Base-by-base conservation (phyloP, 2,797 vertebrate genomes). In the Chromis chromis region DNA sequence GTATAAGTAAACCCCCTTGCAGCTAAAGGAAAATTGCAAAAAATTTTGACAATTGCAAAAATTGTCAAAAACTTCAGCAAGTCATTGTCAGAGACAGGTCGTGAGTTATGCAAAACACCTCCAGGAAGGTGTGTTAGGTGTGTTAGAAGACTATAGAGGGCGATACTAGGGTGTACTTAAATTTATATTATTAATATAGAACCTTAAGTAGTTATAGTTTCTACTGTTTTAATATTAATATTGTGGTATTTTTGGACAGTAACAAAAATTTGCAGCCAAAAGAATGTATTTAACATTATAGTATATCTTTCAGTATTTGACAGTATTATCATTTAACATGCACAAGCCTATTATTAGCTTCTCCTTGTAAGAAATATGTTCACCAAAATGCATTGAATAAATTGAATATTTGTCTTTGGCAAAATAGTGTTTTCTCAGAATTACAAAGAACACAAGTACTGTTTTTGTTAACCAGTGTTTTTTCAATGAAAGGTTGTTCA, bases 311-410 rank as follows among this genome's bases (percentile, higher is more conserved):
- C 49, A 72, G 6, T 69, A 62, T 65, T 71, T 52, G 44, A 62
- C 80, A 82, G 75, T 86, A 76, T 84, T 88, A 81, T 77, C 48
- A 74, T 82, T 65, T 42, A 57, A 62, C 60, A 64, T 84, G 78
- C 79, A 78, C 73, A 69, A 58, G 42, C 57, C 67, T 31, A 75
- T 42, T 76, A 66, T 75, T 55, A 42, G 39, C 39, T 42, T 42
- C 39, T 42, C 39, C 39, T 42, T 42, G 39, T 42, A 42, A 42
- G 14, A 14, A 42, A 16, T 42, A 16, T 42, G 39, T 42, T 42
- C 1, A 16, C 12, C 39, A 42, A 75, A 71, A 66, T 79, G 68
- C 67, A 66, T 27, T 78, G 40, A 83, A 71, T 70, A 27, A 72
- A 64, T 33, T 72, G 65, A 77, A 76, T 42, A 11, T 16, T 39